Base-by-base conservation (phyloP, 2,888 invertebrate species). In the Scaptomyza flava region DNA sequence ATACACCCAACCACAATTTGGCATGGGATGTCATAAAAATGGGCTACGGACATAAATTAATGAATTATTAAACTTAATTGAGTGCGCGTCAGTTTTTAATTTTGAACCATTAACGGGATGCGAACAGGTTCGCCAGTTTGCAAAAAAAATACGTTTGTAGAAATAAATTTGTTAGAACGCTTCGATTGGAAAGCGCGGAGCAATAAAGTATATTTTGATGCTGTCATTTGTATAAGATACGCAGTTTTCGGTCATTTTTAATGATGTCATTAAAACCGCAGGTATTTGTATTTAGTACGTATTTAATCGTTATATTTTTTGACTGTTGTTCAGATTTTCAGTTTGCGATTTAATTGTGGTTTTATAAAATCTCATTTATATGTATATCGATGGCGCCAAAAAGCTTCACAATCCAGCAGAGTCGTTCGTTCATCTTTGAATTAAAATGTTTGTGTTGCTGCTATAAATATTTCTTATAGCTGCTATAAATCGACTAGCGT, bases 31-130 rank as follows among this genome's bases (percentile, higher is more conserved):
- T 74, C 80, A 81, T 87, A 82, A 85, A 84, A 87, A 87, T 85
- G 82, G 87, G 77, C 79, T 87, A 85, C 72, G 74, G 68, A 70
- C 76, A 87, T 85, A 81, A 85, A 87, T 87, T 89, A 81, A 78
- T 77, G 89, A 79, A 85, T 87, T 82, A 87, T 87, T 82, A 87
- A 88, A 87, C 64, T 83, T 88, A 88, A 87, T 87, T 88, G 89
- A 85, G 77, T 88, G 78, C 87, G 79, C 85, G 87, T 87, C 83
- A 78, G 79, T 82, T 81, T 75, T 85, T 86, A 82, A 87, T 82
- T 87, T 82, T 87, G 85, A 87, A 66, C 82, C 86, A 43, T 65
- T 54, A 60, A 52, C 61, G 56, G 72, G 34, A 52, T 45, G 48
- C 47, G 33, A 43, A 61, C 81, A 71, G 83, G 81, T 87, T 80